Evolutionary conservation across 2,113 vertebrate species (phyloP), one percentile per base, ranked within the genome.

Genomic region (Pollachius pollachius): DNA sequence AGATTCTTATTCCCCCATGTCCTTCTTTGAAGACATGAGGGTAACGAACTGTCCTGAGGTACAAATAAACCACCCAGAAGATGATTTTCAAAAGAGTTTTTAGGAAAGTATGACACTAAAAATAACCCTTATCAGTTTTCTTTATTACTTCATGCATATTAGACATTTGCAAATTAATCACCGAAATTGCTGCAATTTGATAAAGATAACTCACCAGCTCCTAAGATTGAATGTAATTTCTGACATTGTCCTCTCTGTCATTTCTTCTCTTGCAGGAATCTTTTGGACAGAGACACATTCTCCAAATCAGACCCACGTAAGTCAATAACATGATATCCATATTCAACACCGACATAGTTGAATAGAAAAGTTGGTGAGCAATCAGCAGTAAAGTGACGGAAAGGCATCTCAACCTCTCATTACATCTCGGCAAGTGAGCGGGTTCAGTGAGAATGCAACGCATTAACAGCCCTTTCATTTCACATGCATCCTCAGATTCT

Each of bases 291-390:
- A 84, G 96, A 98, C 90, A 98, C 96, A 65, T 98, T 98, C 90
- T 97, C 96, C 90, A 98, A 98, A 86, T 98, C 96, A 0, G 96
- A 98, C 77, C 96, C 96, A 62, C 23, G 96, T 98, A 92, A 95
- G 96, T 97, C 78, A 11, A 7, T 2, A 48, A 48, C 7, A 8
- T 21, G 6, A 37, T 41, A 58, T 16, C 60, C 64, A 65, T 52
- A 56, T 27, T 48, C 0, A 0, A 52, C 73, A 67, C 70, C 71
- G 68, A 73, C 52, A 57, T 23, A 57, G 15, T 37, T 52, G 41
- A 65, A 65, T 65, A 15, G 15, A 15, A 34, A 30, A 30, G 52
- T 21, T 17, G 9, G 15, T 12, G 25, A 16, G 62, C 13, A 15
- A 17, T 63, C 4, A 13, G 60, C 23, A 62, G 58, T 5, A 11